Conservation (phyloP, 2,888 invertebrate genomes). For the Rhagium mordax region DNA sequence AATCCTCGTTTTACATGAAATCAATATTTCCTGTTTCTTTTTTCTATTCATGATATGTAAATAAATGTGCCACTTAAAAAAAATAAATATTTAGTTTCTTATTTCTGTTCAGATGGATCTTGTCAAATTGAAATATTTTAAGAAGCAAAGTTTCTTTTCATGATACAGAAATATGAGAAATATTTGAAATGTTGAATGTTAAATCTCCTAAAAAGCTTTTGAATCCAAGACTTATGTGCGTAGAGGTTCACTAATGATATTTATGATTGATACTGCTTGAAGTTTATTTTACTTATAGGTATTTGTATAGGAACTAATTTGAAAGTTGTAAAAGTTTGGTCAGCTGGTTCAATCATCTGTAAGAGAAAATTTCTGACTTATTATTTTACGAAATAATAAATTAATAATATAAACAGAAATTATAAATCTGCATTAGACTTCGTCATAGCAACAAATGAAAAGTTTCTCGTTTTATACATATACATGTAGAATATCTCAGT, state of each 20-base stretch:
- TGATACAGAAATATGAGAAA: background rate
- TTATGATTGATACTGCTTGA: conserved; percentile 16
- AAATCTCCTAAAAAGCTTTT: conserved; percentile 16
- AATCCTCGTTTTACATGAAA: no score
- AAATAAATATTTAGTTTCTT: no score
- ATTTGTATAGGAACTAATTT: conserved; percentile 5
- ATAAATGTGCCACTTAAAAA: no score
- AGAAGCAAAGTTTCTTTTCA: background rate
- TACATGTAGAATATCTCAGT: no score
- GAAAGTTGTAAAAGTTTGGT: background rate
- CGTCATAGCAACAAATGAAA: no score
- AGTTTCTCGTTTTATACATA: no score
- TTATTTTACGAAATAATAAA: background rate
- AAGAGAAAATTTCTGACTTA: background rate
- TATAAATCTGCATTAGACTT: no score
- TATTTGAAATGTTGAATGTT: conserved; percentile 2
- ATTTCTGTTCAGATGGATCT: no score
- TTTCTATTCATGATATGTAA: no score
- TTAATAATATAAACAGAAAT: no score
- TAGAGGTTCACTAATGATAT: conserved; percentile 12
- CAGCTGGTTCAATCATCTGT: conserved; percentile 15
- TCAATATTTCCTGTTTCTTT: no score
- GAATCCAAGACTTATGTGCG: conserved; percentile 10
- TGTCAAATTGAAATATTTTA: background rate
- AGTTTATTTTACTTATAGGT: conserved; percentile 15